Evolutionary conservation across 1,140 invertebrate species (phyloP).

Genomic region (Rhizoglyphus robini): DNA sequence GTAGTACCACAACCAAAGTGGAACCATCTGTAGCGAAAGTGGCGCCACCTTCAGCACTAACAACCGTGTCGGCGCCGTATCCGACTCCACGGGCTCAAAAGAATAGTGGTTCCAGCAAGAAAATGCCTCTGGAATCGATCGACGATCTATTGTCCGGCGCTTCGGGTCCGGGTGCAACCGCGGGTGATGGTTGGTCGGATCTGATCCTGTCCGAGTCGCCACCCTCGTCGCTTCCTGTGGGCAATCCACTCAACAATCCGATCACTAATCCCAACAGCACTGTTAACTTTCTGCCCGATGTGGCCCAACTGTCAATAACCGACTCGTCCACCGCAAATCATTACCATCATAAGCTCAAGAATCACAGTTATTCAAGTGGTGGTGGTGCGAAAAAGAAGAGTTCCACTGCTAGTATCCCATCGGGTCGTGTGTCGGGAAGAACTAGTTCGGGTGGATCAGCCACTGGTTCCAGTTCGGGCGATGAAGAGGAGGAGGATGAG

Average conservation of each 20-base stretch:
- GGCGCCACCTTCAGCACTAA: neutral
- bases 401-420: too few species aligned
- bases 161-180: neutral
- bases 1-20: neutral
- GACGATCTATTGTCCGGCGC: neutral
- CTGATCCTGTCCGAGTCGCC: neutral
- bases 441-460: neutral
- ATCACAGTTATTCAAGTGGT: neutral
- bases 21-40: neutral
- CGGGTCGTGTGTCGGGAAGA: neutral
- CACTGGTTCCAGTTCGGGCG: neutral
- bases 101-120: neutral
- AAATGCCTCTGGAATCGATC: neutral
- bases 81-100: neutral
- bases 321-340: neutral
- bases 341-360: neutral
- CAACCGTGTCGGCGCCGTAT: neutral
- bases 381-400: too few species aligned
- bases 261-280: neutral
- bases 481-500: neutral
- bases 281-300: neutral
- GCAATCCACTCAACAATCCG: neutral
- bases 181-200: constrained; percentile 6
- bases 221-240: neutral
- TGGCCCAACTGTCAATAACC: neutral